A percentile compares a stretch with the other conserved stretches of the same genome.
Evolutionary conservation across 2,797 vertebrate species (phyloP).

Genomic region (Enteromius paludinosus): DNA sequence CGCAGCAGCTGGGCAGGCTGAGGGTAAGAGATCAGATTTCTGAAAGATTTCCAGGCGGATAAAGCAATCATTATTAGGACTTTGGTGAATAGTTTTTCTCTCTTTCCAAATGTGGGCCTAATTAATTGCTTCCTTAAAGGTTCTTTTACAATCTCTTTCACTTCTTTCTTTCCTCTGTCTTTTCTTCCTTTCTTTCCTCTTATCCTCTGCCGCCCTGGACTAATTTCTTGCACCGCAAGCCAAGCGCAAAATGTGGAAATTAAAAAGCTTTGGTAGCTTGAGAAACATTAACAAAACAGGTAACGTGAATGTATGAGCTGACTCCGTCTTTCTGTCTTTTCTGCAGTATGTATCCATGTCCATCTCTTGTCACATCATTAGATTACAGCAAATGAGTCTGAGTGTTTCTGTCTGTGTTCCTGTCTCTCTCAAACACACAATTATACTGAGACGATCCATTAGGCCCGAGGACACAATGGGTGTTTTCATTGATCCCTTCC

Average conservation of each 20-base stretch:
- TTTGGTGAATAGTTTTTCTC: neutral
- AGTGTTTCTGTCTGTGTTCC: constrained; percentile 36
- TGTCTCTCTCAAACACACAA: constrained; percentile 43
- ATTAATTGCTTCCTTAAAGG: constrained; percentile 25
- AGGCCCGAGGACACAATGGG: constrained; percentile 14
- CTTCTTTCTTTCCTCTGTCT: constrained; percentile 60
- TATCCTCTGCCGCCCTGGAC: constrained; percentile 66
- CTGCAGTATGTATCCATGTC: constrained; percentile 44
- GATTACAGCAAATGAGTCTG: constrained; percentile 51
- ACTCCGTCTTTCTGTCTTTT: constrained; percentile 49
- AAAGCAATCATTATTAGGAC: neutral
- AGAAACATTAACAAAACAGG: constrained; percentile 99
- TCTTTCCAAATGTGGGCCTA: constrained; percentile 33
- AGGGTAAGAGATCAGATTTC: constrained; percentile 79
- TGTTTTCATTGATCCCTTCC: constrained; percentile 48
- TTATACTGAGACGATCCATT: constrained; percentile 50
- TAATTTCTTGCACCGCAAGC: constrained; percentile 82
- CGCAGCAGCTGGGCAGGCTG: constrained; percentile 86
- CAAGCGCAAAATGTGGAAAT: constrained; percentile 99
- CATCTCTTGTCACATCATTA: constrained; percentile 51
- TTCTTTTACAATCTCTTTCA: constrained; percentile 47
- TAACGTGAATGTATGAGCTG: constrained; percentile 74
- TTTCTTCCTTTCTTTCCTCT: constrained; percentile 12
- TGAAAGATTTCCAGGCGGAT: neutral
- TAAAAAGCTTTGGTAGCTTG: constrained; percentile 99